Conservation (phyloP, 2,797 vertebrate species). For the Dipus sagitta region DNA sequence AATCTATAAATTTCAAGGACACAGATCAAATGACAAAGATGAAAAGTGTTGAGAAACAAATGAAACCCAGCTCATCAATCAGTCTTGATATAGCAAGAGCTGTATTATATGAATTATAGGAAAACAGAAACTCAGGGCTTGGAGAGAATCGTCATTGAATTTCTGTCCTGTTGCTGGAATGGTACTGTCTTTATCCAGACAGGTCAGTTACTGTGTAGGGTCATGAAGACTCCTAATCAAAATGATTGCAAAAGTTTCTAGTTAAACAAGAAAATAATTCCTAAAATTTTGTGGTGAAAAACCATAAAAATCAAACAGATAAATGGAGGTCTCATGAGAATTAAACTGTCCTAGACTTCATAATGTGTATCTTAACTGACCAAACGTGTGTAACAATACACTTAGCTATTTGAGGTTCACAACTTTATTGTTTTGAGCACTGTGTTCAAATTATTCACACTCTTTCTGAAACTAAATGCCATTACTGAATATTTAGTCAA, state of each 20-base stretch:
- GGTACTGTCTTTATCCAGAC: not conserved
- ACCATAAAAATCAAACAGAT: not conserved
- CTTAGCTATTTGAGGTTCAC: not conserved
- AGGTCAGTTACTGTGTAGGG: not conserved
- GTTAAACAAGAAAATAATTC: not conserved
- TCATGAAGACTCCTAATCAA: not conserved
- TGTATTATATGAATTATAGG: not conserved
- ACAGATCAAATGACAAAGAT: constrained; percentile 43
- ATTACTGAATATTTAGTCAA: constrained; percentile 7
- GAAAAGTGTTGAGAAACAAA: constrained; percentile 4
- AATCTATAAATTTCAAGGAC: not conserved
- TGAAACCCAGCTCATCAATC: not conserved
- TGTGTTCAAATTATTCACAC: not conserved
- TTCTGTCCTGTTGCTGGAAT: not conserved
- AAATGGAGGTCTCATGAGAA: not conserved
- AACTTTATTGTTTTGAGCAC: not conserved
- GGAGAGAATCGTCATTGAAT: not conserved
- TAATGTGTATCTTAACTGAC: not conserved
- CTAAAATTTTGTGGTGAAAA: not conserved
- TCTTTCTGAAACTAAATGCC: not conserved
- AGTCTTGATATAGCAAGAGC: constrained; percentile 25
- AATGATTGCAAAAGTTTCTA: not conserved
- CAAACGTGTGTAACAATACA: not conserved
- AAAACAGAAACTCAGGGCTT: not conserved
- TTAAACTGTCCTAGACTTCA: not conserved